A percentile compares a stretch with the other conserved stretches of the same genome.
These are phyloP conservation scores for Phrynocephalus versicolor DNA, from an alignment of 2,113 vertebrate genomes.

Conservation along the genomic window DNA sequence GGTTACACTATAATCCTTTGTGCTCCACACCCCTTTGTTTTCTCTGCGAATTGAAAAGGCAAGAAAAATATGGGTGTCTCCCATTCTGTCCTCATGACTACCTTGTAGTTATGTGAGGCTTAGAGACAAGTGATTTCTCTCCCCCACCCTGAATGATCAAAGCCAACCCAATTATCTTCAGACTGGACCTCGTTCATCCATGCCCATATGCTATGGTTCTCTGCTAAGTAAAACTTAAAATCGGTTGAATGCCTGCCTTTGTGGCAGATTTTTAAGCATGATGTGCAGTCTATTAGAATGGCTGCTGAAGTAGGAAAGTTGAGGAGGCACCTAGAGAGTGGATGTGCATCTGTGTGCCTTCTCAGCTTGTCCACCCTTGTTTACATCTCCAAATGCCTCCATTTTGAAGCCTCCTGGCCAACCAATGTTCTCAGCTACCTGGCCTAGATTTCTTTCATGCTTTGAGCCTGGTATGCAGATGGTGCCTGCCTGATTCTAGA, in stretches of 20 bases:
- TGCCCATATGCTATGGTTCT: neutral
- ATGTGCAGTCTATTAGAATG: neutral
- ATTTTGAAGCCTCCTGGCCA: neutral
- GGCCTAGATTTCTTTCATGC: neutral
- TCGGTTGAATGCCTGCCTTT: neutral
- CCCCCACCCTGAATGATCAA: neutral
- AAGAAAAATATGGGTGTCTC: too few species aligned
- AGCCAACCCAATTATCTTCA: neutral
- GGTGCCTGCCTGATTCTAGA: neutral
- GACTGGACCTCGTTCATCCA: too few species aligned
- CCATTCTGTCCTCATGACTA: neutral
- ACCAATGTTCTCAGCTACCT: neutral
- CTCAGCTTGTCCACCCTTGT: neutral
- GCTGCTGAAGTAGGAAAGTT: neutral
- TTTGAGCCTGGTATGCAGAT: too few species aligned
- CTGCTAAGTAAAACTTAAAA: neutral
- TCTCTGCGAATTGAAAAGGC: too few species aligned
- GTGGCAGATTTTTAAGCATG: neutral
- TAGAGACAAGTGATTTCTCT: too few species aligned
- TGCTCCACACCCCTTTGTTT: neutral
- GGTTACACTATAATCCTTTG: neutral
- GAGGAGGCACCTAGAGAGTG: neutral
- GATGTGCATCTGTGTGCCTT: neutral
- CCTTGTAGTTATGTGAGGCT: neutral
- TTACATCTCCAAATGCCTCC: neutral